These are phyloP conservation scores for Aproaerema taeniolella DNA, from an alignment of 2,888 invertebrate species.

Conservation along the genomic window DNA sequence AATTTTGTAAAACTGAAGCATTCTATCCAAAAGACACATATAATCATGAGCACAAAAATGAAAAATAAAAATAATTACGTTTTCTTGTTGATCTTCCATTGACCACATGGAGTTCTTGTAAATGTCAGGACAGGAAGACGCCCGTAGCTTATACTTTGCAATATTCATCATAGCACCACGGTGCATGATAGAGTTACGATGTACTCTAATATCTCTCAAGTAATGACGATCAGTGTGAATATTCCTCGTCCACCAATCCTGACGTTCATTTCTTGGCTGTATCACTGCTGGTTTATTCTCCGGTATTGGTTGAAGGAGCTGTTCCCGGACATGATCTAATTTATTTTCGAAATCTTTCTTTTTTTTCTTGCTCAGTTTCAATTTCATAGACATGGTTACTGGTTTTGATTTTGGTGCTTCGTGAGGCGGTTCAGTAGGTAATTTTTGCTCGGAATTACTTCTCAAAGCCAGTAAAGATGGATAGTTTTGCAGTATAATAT, in stretches of 20 bases:
- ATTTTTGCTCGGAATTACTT: conserved; percentile 80
- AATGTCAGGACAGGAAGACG: conserved; percentile 96
- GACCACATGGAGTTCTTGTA: conserved; percentile 92
- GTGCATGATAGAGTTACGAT: conserved; percentile 91
- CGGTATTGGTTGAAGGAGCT: conserved; percentile 62
- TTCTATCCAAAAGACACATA: too few relatives aligned
- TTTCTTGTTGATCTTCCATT: conserved; percentile 84
- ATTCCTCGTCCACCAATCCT: conserved; percentile 68
- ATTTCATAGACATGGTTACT: conserved; percentile 80
- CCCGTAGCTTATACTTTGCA: conserved; percentile 87
- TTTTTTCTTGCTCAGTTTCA: conserved; percentile 61
- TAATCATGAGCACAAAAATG: background rate
- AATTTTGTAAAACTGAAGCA: too few relatives aligned
- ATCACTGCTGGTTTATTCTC: conserved; percentile 57
- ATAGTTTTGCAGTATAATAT: conserved; percentile 84
- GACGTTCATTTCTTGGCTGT: conserved; percentile 39
- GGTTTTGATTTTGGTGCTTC: conserved; percentile 63
- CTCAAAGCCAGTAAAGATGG: conserved; percentile 81
- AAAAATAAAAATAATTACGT: conserved; percentile 33
- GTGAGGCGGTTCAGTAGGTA: conserved; percentile 52
- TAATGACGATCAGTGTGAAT: conserved; percentile 81
- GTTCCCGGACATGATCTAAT: conserved; percentile 54
- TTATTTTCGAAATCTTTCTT: conserved; percentile 63
- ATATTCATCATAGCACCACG: conserved; percentile 92
- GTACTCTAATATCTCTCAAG: conserved; percentile 82